These are phyloP conservation scores for Masnerella sp. DNA, from an alignment of 2,888 invertebrate species.

Conservation along the genomic window DNA sequence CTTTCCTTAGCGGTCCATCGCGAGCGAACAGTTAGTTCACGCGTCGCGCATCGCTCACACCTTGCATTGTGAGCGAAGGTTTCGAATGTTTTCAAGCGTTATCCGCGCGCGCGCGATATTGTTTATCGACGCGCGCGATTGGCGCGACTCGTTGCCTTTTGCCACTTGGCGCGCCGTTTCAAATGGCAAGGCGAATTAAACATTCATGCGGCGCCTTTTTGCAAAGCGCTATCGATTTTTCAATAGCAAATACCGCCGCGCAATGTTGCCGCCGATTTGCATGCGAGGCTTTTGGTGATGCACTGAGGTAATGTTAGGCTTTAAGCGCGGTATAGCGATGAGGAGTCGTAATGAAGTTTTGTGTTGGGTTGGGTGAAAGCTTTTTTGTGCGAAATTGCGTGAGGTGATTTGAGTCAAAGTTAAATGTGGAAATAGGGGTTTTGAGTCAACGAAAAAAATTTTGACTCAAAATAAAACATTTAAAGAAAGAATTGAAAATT, in stretches of 20 bases:
- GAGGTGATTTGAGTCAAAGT: too few species aligned
- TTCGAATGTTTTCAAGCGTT: constrained; percentile 32
- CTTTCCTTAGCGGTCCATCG: constrained; percentile 28
- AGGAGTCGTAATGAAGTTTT: too few species aligned
- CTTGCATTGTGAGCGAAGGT: constrained; percentile 36
- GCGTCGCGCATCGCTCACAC: constrained; percentile 43
- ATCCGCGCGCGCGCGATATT: constrained; percentile 37
- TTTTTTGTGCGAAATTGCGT: too few species aligned
- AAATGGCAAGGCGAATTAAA: constrained; percentile 37
- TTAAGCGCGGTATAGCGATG: too few species aligned
- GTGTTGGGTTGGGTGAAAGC: too few species aligned
- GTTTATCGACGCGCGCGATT: constrained; percentile 25
- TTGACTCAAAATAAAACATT: too few species aligned
- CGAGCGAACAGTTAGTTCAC: constrained; percentile 44
- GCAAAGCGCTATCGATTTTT: constrained; percentile 1
- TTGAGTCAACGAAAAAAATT: too few species aligned
- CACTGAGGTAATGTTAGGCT: too few species aligned
- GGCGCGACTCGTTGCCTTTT: constrained; percentile 10
- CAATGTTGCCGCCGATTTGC: background rate
- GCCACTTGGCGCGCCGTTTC: constrained; percentile 21
- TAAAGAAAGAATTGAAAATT: too few species aligned
- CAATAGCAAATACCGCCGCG: constrained; percentile 1
- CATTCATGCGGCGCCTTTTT: constrained; percentile 22
- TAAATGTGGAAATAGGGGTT: too few species aligned
- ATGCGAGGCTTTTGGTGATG: too few species aligned